These are phyloP conservation scores for Etheostoma nigrum DNA, from an alignment of 2,797 vertebrate species.

Conservation along the genomic window DNA sequence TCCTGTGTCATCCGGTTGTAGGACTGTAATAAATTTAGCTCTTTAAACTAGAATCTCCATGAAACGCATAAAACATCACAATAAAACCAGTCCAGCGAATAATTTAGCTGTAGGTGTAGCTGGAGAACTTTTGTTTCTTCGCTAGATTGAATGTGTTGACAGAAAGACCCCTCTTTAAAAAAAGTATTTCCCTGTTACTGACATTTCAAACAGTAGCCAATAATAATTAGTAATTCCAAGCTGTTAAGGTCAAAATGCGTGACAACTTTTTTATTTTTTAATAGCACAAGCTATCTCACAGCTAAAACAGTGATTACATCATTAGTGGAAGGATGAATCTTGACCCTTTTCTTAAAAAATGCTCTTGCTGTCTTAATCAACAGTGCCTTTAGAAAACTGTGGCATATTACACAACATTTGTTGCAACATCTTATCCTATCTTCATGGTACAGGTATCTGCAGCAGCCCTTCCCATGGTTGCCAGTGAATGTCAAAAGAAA, in stretches of 20 bases:
- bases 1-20: background rate
- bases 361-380: slow-evolving; percentile 11
- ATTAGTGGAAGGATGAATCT: background rate
- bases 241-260: slow-evolving; percentile 15
- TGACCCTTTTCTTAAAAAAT: background rate
- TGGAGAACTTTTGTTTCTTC: background rate
- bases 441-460: background rate
- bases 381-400: background rate
- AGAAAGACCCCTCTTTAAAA: background rate
- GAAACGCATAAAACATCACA: background rate
- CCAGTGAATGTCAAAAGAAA: background rate
- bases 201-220: slow-evolving; percentile 1
- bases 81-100: background rate
- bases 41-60: background rate
- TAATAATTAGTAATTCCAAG: background rate
- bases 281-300: background rate
- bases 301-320: background rate
- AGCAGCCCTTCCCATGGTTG: background rate
- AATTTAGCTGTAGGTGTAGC: background rate
- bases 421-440: background rate
- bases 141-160: slow-evolving; percentile 6
- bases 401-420: slow-evolving; percentile 1
- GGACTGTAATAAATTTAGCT: slow-evolving; percentile 2
- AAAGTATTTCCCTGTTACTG: background rate
- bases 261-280: slow-evolving; percentile 5